phyloP scores from a whole-genome alignment of 1,140 invertebrate species.

The Halesus radiatus region DNA sequence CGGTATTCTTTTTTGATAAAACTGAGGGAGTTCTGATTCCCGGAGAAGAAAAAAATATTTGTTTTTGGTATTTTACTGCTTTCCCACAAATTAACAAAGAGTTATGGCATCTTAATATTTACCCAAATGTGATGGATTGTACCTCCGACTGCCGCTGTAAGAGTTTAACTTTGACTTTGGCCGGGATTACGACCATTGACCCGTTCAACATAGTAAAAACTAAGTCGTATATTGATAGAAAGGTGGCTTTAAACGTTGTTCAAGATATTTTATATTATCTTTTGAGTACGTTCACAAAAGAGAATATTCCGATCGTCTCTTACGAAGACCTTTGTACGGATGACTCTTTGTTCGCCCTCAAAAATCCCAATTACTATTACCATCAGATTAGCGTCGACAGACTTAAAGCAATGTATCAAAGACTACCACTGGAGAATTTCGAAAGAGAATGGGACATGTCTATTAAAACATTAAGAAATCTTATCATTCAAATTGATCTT shows the following conservation, averaged over 20 bases:
- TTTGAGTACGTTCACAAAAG: neutral
- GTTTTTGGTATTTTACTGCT: slow-evolving; percentile 56
- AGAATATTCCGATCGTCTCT: slow-evolving; percentile 15
- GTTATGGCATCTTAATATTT: slow-evolving; percentile 58
- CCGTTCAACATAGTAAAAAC: neutral
- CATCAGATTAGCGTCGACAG: slow-evolving; percentile 54
- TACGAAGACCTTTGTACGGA: slow-evolving; percentile 56
- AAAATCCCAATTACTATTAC: slow-evolving; percentile 59
- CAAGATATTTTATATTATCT: slow-evolving; percentile 24
- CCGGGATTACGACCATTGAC: slow-evolving; percentile 9
- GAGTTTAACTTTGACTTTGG: neutral
- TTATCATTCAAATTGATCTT: slow-evolving; percentile 45
- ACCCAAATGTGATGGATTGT: slow-evolving; percentile 55
- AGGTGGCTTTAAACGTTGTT: slow-evolving; percentile 51
- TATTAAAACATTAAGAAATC: slow-evolving; percentile 57
- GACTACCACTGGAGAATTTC: neutral
- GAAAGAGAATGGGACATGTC: slow-evolving; percentile 59
- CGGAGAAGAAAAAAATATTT: slow-evolving; percentile 53
- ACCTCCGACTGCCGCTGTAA: neutral
- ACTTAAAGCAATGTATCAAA: slow-evolving; percentile 58
- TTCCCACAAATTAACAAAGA: slow-evolving; percentile 47
- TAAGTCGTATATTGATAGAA: slow-evolving; percentile 52
- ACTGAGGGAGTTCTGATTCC: slow-evolving; percentile 58
- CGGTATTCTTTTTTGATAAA: slow-evolving; percentile 61
- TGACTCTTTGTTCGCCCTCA: slow-evolving; percentile 53